Percentiles rank a stretch among this genome's conserved stretches.
Conservation (phyloP, 2,888 invertebrate genomes). For the Ophion slaviceki region DNA sequence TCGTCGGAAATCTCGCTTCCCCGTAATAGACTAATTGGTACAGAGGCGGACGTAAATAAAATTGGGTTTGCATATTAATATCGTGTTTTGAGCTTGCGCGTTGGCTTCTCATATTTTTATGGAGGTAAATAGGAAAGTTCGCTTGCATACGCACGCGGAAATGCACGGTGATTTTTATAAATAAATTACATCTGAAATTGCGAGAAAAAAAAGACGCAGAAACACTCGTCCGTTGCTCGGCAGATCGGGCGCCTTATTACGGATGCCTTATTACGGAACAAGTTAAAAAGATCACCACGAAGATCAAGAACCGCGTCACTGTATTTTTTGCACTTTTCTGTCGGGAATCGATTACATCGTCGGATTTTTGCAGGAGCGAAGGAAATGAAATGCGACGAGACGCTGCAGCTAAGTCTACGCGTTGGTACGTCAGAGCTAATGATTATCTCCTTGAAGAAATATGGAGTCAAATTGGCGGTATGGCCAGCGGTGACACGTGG, state of each 20-base stretch:
- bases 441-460: constrained; percentile 78
- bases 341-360: constrained; percentile 6
- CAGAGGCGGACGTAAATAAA: constrained; percentile 61
- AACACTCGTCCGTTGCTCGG: neutral
- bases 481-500: constrained; percentile 76
- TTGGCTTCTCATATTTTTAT: constrained; percentile 29
- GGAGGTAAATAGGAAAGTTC: neutral
- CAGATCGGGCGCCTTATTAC: neutral
- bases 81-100: constrained; percentile 27
- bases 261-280: constrained; percentile 40
- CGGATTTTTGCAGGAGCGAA: constrained; percentile 34
- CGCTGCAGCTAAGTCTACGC: constrained; percentile 71
- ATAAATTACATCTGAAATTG: neutral
- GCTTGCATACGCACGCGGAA: neutral
- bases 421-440: constrained; percentile 79
- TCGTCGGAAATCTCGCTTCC: constrained; percentile 2
- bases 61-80: constrained; percentile 68
- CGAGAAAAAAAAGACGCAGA: neutral
- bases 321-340: neutral
- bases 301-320: neutral
- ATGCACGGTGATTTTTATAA: constrained; percentile 1
- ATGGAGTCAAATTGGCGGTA: constrained; percentile 74
- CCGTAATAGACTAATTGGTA: constrained; percentile 57
- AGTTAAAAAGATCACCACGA: neutral
- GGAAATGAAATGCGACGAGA: constrained; percentile 53